Evolutionary conservation across 2,888 invertebrate genomes (phyloP), one percentile per base, ranked within the genome.

Genomic region (Patella ulyssiponensis): DNA sequence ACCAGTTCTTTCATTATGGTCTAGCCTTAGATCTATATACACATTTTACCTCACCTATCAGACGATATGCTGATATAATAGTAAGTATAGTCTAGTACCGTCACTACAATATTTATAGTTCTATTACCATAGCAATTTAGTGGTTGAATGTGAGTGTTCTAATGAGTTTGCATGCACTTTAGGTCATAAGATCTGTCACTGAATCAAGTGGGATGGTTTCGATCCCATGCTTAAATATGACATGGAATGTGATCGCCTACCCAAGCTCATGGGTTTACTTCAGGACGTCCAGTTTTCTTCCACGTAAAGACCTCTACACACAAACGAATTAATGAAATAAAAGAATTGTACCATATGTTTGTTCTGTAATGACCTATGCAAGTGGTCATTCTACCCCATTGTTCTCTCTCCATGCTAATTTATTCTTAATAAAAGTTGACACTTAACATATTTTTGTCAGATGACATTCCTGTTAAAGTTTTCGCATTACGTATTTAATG

Each of bases 1-100:
- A 88, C 53, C 85, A 90, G 75, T 91, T 86, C 82, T 88, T 86
- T 83, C 91, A 91, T 79, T 91, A 91, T 80, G 91, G 91, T 5
- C 81, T 91, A 53, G 91, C 89, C 20, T 79, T 91, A 51, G 87
- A 88, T 78, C 79, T 83, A 54, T 88, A 86, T 83, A 88, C 88
- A 58, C 88, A 88, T 79, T 88, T 88, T 79, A 88, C 87, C 20
- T 88, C 88, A 9, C 88, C 88, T 23, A 88, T 88, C 71, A 84
- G 88, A 73, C 82, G 88, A 84, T 88, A 88, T 80, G 90, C 90
- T 20, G 90, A 90, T 83, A 81, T 89, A 74, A 74, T 89, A 17
- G 90, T 90, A 79, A 87, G 87, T 85, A 71, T 53, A 12, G 3
- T 51, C 12, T 2, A 15, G 5, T 4, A 17, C n/a, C 53, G 0